phyloP scores from a whole-genome alignment of 2,888 invertebrate genomes.

The Drosophila maculinotata region DNA sequence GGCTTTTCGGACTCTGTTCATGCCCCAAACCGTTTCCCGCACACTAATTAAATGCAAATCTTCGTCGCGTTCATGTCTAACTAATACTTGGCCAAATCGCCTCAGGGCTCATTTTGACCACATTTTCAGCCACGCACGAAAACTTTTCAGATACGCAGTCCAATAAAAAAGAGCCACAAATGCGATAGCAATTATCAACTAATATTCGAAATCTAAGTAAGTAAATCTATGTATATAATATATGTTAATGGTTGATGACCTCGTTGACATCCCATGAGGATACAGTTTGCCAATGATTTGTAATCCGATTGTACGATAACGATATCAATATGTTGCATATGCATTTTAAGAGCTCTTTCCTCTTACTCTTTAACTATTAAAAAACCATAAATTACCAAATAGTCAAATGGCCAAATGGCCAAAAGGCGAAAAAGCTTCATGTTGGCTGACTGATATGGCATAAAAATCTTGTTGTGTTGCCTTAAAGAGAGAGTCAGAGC shows the following conservation, averaged over 20 bases:
- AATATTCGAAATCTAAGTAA: too few relatives aligned
- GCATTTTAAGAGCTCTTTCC: constrained; percentile 35
- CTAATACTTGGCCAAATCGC: constrained; percentile 71
- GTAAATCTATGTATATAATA: too few relatives aligned
- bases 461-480: constrained; percentile 11
- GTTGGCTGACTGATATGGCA: constrained; percentile 44
- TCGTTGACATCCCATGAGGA: too few relatives aligned
- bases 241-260: too few relatives aligned
- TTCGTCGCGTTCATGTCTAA: constrained; percentile 56
- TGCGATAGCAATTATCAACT: constrained; percentile 46
- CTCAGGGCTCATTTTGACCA: constrained; percentile 70
- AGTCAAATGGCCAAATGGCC: constrained; percentile 32
- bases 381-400: constrained; percentile 45
- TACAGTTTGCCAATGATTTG: too few relatives aligned
- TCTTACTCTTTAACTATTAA: constrained; percentile 28
- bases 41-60: constrained; percentile 79
- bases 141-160: constrained; percentile 59
- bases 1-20: constrained; percentile 43
- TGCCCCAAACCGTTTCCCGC: constrained; percentile 1
- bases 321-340: constrained; percentile 8
- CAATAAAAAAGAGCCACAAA: constrained; percentile 36
- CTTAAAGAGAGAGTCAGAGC: not conserved
- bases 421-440: constrained; percentile 15
- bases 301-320: not conserved
- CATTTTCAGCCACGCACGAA: constrained; percentile 60